Evolutionary conservation across 2,797 vertebrate species (phyloP), one percentile per base, ranked within the genome.

Genomic region (Schizopygopsis malacanthus): DNA sequence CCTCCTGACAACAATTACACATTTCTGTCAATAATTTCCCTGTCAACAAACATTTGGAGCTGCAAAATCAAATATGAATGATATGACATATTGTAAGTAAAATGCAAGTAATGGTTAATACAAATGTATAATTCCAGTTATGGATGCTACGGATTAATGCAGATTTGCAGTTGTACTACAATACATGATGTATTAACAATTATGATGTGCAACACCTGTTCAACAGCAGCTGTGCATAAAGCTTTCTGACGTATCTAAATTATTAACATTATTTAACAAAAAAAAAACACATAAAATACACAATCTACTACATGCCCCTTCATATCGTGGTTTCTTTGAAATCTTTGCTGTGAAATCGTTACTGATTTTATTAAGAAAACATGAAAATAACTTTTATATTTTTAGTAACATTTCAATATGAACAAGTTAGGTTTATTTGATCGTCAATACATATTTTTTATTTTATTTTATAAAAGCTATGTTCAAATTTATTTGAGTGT

Each of bases 1-100:
- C 47, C 45, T 81, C 69, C 65, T 81, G 65, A 70, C 33, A 70
- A 70, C 63, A 69, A 81, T 81, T 69, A 52, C 45, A 70, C 65
- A 81, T 81, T 69, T 54, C 47, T 56, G 65, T 71, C 65, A 70
- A 81, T 11, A 54, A 43, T 71, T 54, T 56, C 25, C 65, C 67
- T 43, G 50, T 81, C 67, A 71, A 4, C 59, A 22, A 65, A 3
- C 3, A 71, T 71, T 41, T 71, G 18, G 56, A 71, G 22, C n/a
- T 56, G 37, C 37, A 71, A 43, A 25, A 45, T 61, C 50, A 56
- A 15, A 70, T 56, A 3, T 41, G 9, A 61, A 71, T 28, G 41
- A 41, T 71, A 71, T 70, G 22, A 54, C 61, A 50, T 79, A 47
- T 50, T 37, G 6, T 15, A n/a, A 69, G 45, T 37, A 81, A 8